phyloP scores from a whole-genome alignment of 1,140 invertebrate species.

The Lepidostoma basale region DNA sequence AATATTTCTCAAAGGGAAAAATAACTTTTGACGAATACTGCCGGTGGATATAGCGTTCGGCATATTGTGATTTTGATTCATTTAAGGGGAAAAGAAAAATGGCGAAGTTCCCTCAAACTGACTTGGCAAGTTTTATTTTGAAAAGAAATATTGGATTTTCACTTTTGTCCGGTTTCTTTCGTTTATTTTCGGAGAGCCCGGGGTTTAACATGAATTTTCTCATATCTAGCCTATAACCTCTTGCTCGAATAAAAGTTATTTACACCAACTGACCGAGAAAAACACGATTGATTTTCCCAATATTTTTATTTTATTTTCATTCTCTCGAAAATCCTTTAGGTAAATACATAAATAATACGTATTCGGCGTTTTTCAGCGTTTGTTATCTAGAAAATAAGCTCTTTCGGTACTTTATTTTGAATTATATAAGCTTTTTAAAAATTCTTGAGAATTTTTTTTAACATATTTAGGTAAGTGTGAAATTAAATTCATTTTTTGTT shows the following conservation, averaged over 20 bases:
- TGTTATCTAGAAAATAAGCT: no score
- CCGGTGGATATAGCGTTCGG: not conserved
- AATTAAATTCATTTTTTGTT: no score
- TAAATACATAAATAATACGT: no score
- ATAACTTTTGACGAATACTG: not conserved
- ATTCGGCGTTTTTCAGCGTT: no score
- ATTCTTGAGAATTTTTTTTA: no score
- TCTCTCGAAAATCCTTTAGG: no score
- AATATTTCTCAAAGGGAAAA: slow-evolving; percentile 2
- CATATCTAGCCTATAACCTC: not conserved
- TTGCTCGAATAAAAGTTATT: not conserved
- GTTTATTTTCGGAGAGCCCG: slow-evolving; percentile 7
- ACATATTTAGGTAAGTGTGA: no score
- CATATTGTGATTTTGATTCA: slow-evolving; percentile 14
- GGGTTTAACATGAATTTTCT: not conserved
- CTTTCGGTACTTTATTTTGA: no score
- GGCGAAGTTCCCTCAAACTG: slow-evolving; percentile 7
- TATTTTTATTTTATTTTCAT: not conserved
- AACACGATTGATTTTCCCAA: not conserved
- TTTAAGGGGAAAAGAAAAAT: slow-evolving; percentile 19
- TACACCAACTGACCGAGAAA: not conserved
- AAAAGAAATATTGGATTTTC: slow-evolving; percentile 32
- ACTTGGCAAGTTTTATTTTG: slow-evolving; percentile 24
- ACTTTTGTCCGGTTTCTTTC: slow-evolving; percentile 2
- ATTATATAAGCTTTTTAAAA: no score